Evolutionary conservation across 2,888 invertebrate genomes (phyloP).

Genomic region (Ctena decussata): DNA sequence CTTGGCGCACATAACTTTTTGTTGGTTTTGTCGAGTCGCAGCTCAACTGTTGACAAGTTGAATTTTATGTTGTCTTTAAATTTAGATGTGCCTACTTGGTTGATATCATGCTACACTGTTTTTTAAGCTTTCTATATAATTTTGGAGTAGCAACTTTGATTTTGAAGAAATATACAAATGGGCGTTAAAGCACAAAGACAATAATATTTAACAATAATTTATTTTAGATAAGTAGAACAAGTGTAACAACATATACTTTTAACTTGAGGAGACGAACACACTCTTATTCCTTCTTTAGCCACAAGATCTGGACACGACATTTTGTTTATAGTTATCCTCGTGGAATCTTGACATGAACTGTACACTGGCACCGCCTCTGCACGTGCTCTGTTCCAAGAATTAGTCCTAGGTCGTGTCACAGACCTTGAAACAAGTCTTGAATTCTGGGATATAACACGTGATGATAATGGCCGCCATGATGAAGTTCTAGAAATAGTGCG

Average conservation of each 20-base stretch:
- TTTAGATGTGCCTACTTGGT: no score
- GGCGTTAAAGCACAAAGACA: no score
- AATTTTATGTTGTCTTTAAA: no score
- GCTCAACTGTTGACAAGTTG: no score
- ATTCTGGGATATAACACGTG: background rate
- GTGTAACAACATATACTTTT: slow-evolving; percentile 32
- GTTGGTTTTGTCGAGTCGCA: no score
- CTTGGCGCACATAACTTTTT: no score
- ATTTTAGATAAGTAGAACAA: slow-evolving; percentile 25
- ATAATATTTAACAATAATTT: slow-evolving; percentile 18
- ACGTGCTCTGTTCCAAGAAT: background rate
- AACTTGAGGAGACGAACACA: slow-evolving; percentile 10
- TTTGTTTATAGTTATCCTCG: slow-evolving; percentile 18
- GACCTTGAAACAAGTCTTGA: background rate
- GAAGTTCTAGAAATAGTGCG: background rate
- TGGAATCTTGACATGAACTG: slow-evolving; percentile 15
- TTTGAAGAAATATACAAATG: no score
- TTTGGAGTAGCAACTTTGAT: no score
- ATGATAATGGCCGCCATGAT: background rate
- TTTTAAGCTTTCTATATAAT: no score
- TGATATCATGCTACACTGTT: no score
- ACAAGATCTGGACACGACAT: slow-evolving; percentile 7
- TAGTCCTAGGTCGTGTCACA: background rate
- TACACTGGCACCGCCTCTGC: background rate
- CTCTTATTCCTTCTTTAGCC: background rate